Base-by-base conservation (phyloP, 1,140 invertebrate genomes). In the Sarcophaga bullata region DNA sequence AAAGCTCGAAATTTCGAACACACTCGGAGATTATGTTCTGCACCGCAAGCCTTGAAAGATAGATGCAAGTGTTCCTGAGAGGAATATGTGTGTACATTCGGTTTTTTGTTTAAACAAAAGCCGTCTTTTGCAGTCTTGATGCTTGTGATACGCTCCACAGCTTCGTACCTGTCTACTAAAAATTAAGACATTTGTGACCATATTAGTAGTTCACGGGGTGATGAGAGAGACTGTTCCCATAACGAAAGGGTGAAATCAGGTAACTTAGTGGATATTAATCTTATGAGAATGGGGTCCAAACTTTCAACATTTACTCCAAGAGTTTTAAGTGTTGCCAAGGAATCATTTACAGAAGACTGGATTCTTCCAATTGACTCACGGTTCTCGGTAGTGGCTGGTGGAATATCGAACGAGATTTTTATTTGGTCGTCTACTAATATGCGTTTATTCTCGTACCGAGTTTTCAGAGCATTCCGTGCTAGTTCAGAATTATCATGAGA, bases 371-470 rank as follows among this genome's bases (percentile, higher is more conserved):
- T 37, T 46, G 73, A 73, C 7, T 76, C 73, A 9, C 47, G 17
- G 48, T 17, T 49, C 48, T 48, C 73, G n/a, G 4, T 15, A 15
- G 46, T 48, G 37, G 73, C 47, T 48, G 48, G 46, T 4, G 47
- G 73, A 7, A 76, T 76, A n/a, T 17, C 48, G n/a, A 76, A 76
- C 6, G 48, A 1, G 0, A 49, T 46, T 49, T 49, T 49, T 13
- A 76, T 15, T 8, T 76, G 73, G 48, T 76, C 48, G n/a, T 76
- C 73, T 6, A 76, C 73, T 13, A 76, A 15, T 15, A 76, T 46
- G 6, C 73, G 73, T n/a, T 49, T 76, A 13, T 76, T 76, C 48
- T 76, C 73, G n/a, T n/a, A n/a, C n/a, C n/a, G n/a, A n/a, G n/a
- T n/a, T n/a, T n/a, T 76, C 3, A 76, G 10, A 49, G 73, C 73